Percentiles rank a stretch among this genome's conserved stretches.
Evolutionary conservation across 2,888 invertebrate species (phyloP).

Genomic region (Xylocampa areola): DNA sequence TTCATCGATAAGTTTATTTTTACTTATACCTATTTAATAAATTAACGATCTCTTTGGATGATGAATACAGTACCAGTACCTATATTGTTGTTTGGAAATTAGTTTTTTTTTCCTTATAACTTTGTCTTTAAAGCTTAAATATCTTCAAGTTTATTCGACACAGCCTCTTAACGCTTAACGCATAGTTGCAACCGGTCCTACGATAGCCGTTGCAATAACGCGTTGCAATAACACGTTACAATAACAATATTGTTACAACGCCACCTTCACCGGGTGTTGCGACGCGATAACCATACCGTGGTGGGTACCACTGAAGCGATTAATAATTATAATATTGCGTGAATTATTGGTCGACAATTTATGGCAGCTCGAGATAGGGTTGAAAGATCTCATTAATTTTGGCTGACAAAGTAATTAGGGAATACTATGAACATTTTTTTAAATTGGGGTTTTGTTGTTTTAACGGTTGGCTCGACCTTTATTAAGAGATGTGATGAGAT

Average conservation of each 20-base stretch:
- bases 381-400: neutral
- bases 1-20: too few species aligned
- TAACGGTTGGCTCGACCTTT: too few species aligned
- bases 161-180: neutral
- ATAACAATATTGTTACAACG: slow-evolving; percentile 11
- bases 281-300: slow-evolving; percentile 21
- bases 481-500: too few species aligned
- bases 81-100: too few species aligned
- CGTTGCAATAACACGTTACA: slow-evolving; percentile 30
- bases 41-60: too few species aligned
- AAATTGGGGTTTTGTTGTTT: too few species aligned
- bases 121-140: too few species aligned
- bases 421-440: neutral
- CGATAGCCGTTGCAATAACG: slow-evolving; percentile 15
- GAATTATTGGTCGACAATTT: slow-evolving; percentile 4
- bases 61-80: too few species aligned
- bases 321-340: slow-evolving; percentile 3
- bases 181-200: neutral
- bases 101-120: too few species aligned
- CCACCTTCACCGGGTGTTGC: slow-evolving; percentile 6
- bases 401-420: neutral
- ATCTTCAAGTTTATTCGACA: too few species aligned
- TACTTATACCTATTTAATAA: too few species aligned
- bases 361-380: neutral
- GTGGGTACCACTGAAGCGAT: neutral